Evolutionary conservation across 1,140 invertebrate species (phyloP), one percentile per base, ranked within the genome.

Genomic region (Stegodyphus mimosarum): DNA sequence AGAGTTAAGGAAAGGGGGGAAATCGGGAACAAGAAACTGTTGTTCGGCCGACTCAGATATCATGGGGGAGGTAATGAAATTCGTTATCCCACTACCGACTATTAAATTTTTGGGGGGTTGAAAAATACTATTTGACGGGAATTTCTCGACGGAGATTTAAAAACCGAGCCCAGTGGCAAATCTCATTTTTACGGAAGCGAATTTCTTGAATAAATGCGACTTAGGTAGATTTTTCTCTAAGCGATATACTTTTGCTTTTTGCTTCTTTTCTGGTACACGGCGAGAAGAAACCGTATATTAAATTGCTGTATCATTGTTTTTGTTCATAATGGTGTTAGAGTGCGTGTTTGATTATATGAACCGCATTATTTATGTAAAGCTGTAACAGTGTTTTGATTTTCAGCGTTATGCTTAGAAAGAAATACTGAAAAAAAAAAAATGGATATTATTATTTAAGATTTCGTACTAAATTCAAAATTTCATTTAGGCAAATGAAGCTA

Each of bases 131-230:
- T 83, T 83, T 74, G 33, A 33, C 60, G 80, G 60, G 63, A 74
- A 83, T 73, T 74, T 74, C 71, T 71, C 80, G 5, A 51, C 48
- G 71, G 80, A 74, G 80, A 83, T 83, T 83, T 83, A 83, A 83
- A 60, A 73, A 83, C 63, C 70, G 60, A 83, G 70, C 66, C 80
- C 71, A 60, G 74, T 67, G 63, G 80, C 71, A 83, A 83, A 83
- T 83, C 80, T 71, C 69, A 71, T 83, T 83, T 83, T 72, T 83
- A 64, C 70, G 70, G 15, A 70, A 33, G 53, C 17, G 80, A 74
- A 83, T 83, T 72, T 83, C 80, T 74, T 74, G 80, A 83, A 83
- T 83, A 83, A 83, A 83, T 83, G 80, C 55, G 60, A 83, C 71
- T 83, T 83, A 83, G 53, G 71, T 72, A 50, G 33, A 50, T 71